Percentiles rank a stretch among this genome's conserved stretches.
Evolutionary conservation across 2,797 vertebrate species (phyloP).

Genomic region (Sciaenops ocellatus): DNA sequence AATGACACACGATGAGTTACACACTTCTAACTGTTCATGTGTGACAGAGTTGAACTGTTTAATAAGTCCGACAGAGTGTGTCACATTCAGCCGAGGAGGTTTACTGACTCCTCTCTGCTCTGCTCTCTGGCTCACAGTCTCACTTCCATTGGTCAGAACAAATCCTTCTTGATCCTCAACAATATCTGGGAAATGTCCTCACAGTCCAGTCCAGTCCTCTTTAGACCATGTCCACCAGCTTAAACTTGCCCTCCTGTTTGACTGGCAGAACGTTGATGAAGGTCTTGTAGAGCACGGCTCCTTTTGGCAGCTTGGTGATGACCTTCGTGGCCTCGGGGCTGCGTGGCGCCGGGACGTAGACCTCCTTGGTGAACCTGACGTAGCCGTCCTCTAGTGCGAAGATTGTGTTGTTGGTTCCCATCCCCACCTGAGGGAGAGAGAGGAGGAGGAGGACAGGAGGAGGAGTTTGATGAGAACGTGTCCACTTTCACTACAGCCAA

Average conservation of each 20-base stretch:
- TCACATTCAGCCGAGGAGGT: neutral
- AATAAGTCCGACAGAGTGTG: neutral
- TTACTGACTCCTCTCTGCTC: neutral
- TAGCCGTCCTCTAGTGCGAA: slow-evolving; percentile 93
- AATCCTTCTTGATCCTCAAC: neutral
- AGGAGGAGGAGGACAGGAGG: neutral
- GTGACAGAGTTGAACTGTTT: neutral
- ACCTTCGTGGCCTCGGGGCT: slow-evolving; percentile 80
- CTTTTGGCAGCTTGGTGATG: slow-evolving; percentile 89
- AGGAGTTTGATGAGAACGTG: neutral
- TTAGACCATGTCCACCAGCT: slow-evolving; percentile 92
- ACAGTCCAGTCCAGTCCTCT: neutral
- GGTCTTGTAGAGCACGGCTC: slow-evolving; percentile 94
- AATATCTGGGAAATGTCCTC: neutral
- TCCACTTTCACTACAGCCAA: neutral
- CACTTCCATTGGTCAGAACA: too few relatives aligned
- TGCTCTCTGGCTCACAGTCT: neutral
- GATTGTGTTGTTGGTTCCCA: slow-evolving; percentile 91
- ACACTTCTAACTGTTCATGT: neutral
- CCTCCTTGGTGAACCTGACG: slow-evolving; percentile 94
- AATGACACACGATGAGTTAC: neutral
- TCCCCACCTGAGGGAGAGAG: slow-evolving; percentile 87
- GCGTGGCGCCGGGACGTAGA: slow-evolving; percentile 89
- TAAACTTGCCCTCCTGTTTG: slow-evolving; percentile 90
- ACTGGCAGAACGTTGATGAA: slow-evolving; percentile 92